These are phyloP conservation scores for Bryconaethiops microstoma DNA, from an alignment of 2,797 vertebrate species.

Conservation along the genomic window DNA sequence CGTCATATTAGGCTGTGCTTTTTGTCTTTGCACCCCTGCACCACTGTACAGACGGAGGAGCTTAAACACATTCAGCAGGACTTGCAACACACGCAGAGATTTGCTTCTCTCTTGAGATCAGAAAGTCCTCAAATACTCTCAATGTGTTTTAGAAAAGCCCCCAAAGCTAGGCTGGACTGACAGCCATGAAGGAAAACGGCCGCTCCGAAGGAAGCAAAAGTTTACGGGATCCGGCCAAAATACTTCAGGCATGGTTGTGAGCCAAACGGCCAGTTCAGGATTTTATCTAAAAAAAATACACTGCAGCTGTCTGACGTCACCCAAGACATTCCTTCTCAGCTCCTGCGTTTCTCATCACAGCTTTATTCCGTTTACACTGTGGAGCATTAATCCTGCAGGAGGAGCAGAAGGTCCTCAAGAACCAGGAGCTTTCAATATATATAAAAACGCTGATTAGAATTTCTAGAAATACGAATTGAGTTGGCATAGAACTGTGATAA, in stretches of 20 bases:
- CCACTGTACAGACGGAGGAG: too few species aligned
- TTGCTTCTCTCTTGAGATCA: neutral
- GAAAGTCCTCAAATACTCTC: neutral
- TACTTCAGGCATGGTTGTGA: neutral
- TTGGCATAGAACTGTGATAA: too few species aligned
- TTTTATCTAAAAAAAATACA: conserved; percentile 3
- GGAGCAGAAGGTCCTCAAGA: neutral
- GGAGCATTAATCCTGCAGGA: conserved; percentile 14
- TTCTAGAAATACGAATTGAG: too few species aligned
- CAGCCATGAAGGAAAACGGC: neutral
- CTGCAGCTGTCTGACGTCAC: conserved; percentile 45
- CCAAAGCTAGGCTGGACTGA: neutral
- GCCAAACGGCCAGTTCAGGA: conserved; percentile 4
- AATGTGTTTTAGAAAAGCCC: neutral
- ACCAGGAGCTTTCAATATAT: too few species aligned
- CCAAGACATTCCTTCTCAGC: conserved; percentile 46
- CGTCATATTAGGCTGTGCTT: too few species aligned
- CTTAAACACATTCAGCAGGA: too few species aligned
- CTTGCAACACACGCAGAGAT: neutral
- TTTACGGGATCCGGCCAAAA: neutral
- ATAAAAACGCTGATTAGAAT: too few species aligned
- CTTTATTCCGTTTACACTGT: conserved; percentile 12
- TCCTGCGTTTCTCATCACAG: conserved; percentile 50
- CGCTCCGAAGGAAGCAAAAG: neutral
- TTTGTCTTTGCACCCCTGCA: too few species aligned